phyloP scores from a whole-genome alignment of 2,888 invertebrate genomes.

The Blera fallax region DNA sequence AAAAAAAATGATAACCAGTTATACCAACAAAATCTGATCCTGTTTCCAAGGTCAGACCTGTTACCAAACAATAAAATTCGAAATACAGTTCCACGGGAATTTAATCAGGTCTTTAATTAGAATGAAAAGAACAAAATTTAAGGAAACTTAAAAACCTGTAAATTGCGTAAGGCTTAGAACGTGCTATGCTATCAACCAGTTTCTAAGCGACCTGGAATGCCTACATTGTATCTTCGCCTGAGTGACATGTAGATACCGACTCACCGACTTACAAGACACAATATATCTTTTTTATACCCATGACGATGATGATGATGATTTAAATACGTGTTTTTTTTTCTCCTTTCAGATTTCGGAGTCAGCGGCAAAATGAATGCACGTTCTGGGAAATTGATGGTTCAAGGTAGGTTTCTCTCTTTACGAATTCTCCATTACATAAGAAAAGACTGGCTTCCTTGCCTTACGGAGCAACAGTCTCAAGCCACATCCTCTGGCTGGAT shows the following conservation, averaged over 20 bases:
- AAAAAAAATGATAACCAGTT: not conserved
- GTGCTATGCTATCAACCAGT: not conserved
- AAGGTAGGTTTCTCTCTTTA: slow-evolving; percentile 47
- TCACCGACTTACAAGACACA: not conserved
- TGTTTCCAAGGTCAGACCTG: slow-evolving; percentile 21
- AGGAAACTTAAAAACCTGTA: not conserved
- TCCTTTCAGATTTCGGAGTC: slow-evolving; percentile 45
- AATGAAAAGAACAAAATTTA: not conserved
- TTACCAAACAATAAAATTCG: not conserved
- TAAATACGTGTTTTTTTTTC: slow-evolving; percentile 8
- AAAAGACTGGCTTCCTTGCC: not conserved
- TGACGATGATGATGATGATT: not conserved
- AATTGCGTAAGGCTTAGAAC: slow-evolving; percentile 13
- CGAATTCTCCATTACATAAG: not conserved
- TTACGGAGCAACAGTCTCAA: not conserved
- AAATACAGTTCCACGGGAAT: not conserved
- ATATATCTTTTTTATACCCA: not conserved
- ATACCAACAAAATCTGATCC: not conserved
- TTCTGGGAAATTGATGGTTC: slow-evolving; percentile 38
- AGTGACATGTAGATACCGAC: slow-evolving; percentile 14
- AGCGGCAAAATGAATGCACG: slow-evolving; percentile 51
- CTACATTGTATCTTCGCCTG: not conserved
- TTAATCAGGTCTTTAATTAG: not conserved
- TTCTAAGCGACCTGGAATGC: too few relatives aligned
- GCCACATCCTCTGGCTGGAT: not conserved